phyloP scores from a whole-genome alignment of 2,888 invertebrate species.

The Agriopis leucophaearia region DNA sequence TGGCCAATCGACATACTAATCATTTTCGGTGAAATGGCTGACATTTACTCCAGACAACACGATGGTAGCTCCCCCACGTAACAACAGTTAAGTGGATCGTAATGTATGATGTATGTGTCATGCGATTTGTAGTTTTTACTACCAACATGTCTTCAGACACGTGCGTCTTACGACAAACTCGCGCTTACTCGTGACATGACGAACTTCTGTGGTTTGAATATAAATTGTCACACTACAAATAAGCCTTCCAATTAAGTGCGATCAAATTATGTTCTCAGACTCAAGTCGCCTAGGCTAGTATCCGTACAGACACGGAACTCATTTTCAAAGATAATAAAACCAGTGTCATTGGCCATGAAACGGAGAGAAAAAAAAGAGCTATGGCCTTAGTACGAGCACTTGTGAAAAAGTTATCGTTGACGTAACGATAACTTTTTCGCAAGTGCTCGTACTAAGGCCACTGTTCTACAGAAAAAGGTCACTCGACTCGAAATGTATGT shows the following conservation, averaged over 20 bases:
- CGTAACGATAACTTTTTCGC: no score
- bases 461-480: no score
- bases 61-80: neutral
- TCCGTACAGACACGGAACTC: neutral
- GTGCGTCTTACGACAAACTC: constrained; percentile 6
- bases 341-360: no score
- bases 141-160: constrained; percentile 30
- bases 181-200: neutral
- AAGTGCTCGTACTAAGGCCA: no score
- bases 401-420: no score
- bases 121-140: constrained; percentile 33
- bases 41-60: neutral
- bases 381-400: no score
- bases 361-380: no score
- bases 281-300: neutral
- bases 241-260: neutral
- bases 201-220: neutral
- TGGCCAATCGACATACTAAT: neutral
- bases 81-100: no score
- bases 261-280: neutral
- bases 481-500: no score
- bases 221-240: neutral
- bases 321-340: no score
- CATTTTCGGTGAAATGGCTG: neutral
- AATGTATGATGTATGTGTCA: constrained; percentile 2